phyloP scores from a whole-genome alignment of 2,888 invertebrate species.

The Thymelicus lineola region DNA sequence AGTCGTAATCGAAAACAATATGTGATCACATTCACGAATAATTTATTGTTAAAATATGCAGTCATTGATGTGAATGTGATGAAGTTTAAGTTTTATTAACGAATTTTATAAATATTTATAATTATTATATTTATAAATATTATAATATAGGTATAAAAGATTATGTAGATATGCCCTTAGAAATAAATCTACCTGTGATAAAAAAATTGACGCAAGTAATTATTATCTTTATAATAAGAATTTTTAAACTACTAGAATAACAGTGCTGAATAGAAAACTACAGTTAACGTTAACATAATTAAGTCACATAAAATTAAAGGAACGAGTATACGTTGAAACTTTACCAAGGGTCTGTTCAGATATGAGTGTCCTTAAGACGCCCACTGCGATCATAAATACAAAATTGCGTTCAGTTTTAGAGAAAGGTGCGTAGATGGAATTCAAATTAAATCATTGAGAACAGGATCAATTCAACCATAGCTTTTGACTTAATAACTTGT shows the following conservation, averaged over 20 bases:
- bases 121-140: background rate
- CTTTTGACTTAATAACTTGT: slow-evolving; percentile 14
- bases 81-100: too few species aligned
- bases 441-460: slow-evolving; percentile 46
- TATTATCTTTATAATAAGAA: too few species aligned
- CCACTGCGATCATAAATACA: slow-evolving; percentile 25
- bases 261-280: too few species aligned
- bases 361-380: slow-evolving; percentile 23
- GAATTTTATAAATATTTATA: background rate
- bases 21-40: background rate
- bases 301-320: slow-evolving; percentile 5
- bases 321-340: background rate
- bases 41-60: too few species aligned
- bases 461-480: slow-evolving; percentile 36
- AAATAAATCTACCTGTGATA: too few species aligned
- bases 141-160: too few species aligned
- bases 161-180: slow-evolving; percentile 17
- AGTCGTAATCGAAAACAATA: background rate
- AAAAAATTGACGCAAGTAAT: too few species aligned
- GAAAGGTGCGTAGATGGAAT: slow-evolving; percentile 50
- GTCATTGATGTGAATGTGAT: too few species aligned
- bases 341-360: slow-evolving; percentile 15
- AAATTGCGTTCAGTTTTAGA: slow-evolving; percentile 45
- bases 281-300: too few species aligned
- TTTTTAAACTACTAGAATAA: too few species aligned